These are phyloP conservation scores for Lepeophtheirus nordmannii DNA, from an alignment of 2,888 invertebrate genomes.

Conservation along the genomic window DNA sequence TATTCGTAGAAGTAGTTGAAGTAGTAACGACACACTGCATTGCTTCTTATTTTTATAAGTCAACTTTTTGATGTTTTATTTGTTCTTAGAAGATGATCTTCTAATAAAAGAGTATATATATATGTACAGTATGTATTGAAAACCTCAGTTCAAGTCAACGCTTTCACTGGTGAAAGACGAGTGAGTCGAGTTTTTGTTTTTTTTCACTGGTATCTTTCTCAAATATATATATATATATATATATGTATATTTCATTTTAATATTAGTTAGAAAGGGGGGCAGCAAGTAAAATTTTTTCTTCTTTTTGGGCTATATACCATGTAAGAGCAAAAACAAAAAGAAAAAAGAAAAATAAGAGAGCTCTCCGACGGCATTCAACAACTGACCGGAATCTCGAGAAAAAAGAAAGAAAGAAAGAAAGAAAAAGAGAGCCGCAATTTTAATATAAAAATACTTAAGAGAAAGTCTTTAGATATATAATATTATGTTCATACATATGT, in stretches of 20 bases:
- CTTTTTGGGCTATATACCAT: not conserved
- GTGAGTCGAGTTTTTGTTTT: not conserved
- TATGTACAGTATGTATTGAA: not conserved
- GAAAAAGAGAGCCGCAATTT: conserved; percentile 6
- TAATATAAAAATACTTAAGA: not conserved
- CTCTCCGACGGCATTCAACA: conserved; percentile 3
- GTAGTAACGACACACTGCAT: no score
- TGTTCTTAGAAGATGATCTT: no score
- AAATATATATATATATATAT: no score
- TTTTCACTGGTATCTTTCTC: not conserved
- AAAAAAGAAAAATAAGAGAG: not conserved
- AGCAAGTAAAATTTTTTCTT: not conserved
- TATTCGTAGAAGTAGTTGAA: no score
- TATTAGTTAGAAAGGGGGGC: conserved; percentile 4
- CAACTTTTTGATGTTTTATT: no score
- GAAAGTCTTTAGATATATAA: not conserved
- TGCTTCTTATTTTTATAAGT: no score
- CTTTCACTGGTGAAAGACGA: not conserved
- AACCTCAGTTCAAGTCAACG: not conserved
- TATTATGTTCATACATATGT: no score
- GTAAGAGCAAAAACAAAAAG: not conserved
- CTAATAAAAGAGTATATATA: not conserved
- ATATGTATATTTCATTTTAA: not conserved
- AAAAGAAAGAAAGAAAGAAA: not conserved
- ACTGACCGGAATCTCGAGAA: conserved; percentile 1